phyloP scores from a whole-genome alignment of 2,113 vertebrate genomes.

The Cyprinodon brontotheroides region DNA sequence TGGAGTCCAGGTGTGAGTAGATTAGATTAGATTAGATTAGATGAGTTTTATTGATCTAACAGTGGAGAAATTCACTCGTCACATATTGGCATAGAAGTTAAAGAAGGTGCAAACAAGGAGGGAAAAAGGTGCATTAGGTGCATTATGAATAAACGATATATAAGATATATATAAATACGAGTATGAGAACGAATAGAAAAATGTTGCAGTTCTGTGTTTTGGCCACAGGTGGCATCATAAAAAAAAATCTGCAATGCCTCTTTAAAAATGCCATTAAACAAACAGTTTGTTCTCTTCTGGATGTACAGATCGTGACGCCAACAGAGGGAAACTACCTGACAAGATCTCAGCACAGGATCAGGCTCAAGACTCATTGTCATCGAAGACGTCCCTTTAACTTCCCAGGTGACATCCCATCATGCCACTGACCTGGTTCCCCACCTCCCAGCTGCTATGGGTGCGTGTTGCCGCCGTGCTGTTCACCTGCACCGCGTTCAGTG shows the following conservation, averaged over 20 bases:
- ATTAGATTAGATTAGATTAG: too few species aligned
- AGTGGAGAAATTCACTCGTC: too few species aligned
- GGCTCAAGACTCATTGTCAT: neutral
- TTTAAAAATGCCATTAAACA: neutral
- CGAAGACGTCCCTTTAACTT: neutral
- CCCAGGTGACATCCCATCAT: conserved; percentile 55
- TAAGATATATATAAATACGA: too few species aligned
- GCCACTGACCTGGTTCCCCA: conserved; percentile 68
- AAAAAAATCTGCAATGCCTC: neutral
- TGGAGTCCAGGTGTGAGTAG: too few species aligned
- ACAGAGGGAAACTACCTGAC: conserved; percentile 8
- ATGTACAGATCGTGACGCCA: conserved; percentile 30
- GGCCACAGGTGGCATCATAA: too few species aligned
- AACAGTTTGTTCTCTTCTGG: conserved; percentile 1
- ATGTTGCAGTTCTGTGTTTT: too few species aligned
- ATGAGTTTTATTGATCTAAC: too few species aligned
- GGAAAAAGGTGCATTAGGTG: too few species aligned
- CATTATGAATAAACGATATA: too few species aligned
- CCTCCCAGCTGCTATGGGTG: conserved; percentile 78
- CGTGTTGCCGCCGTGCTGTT: conserved; percentile 81
- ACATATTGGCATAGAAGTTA: too few species aligned
- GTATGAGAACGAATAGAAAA: too few species aligned
- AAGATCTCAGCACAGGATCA: neutral
- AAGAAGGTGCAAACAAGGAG: too few species aligned
- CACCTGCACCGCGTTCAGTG: conserved; percentile 84